Base-by-base conservation (phyloP, 2,797 vertebrate genomes). In the Lacerta viridis region DNA sequence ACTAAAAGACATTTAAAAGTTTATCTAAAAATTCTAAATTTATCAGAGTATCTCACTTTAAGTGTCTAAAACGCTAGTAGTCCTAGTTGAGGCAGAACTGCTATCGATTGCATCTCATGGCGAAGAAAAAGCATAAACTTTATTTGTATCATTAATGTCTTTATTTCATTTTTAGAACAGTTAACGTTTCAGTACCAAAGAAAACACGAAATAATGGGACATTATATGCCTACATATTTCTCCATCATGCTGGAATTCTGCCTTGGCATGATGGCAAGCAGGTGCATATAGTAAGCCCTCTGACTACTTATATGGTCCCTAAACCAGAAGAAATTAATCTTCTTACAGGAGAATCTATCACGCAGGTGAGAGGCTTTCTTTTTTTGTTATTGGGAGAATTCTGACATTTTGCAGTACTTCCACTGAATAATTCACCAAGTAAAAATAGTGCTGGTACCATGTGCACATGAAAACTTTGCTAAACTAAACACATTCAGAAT, bases 221-320 rank as follows among this genome's bases (percentile, higher is more conserved):
- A 0, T 95, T 99, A 64, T 98, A 98, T 84, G 98, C 98, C 0
- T 97, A 98, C 17, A 96, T 99, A 89, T 99, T 98, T 90, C 95
- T 99, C 83, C 98, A 99, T 95, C 98, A 98, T 85, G 97, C 97
- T 41, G 98, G 98, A 27, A 87, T 98, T 84, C 97, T 98, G 64
- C 99, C 98, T 0, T 98, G 99, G 98, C 97, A 98, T 9, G 99
- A 99, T 69, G 96, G 96, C 80, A 98, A 97, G 94, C 98, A 99
- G 75, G 98, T 99, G 78, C 98, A 99, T 95, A 95, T 98, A 15
- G 97, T 98, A 68, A 97, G 98, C 82, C 98, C 97, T 85, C 98
- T 99, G 86, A 99, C 98, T 84, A 98, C 98, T 0, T 98, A 98
- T 94, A 98, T 98, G 96, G 90, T 97, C n/a, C 97, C 97, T 85